Evolutionary conservation across 2,797 vertebrate genomes (phyloP).

Genomic region (Rhincodon typus): DNA sequence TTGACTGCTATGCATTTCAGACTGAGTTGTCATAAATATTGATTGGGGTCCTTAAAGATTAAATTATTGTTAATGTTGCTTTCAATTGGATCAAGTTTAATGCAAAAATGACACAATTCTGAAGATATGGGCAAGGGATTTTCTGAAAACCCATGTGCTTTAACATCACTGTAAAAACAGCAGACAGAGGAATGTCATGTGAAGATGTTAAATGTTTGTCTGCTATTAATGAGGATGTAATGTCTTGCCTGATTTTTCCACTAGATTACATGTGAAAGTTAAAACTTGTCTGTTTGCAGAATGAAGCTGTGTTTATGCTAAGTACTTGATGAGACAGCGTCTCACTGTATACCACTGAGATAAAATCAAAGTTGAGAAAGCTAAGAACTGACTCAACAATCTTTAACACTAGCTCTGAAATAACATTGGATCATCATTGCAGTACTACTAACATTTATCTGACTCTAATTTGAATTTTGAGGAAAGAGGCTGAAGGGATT

Average conservation of each 20-base stretch:
- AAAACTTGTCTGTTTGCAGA: neutral
- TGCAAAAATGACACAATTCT: neutral
- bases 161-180: neutral
- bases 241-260: neutral
- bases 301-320: conserved; percentile 3
- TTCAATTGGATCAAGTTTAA: neutral
- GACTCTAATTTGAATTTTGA: conserved; percentile 6
- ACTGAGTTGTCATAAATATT: neutral
- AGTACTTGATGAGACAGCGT: neutral
- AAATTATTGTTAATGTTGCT: neutral
- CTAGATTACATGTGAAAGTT: neutral
- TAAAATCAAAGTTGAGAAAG: conserved; percentile 24
- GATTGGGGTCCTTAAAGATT: neutral
- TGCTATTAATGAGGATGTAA: neutral
- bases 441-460: conserved; percentile 13
- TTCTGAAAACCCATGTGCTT: neutral
- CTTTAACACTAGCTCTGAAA: conserved; percentile 18
- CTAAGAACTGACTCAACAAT: conserved; percentile 6
- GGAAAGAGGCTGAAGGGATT: neutral
- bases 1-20: neutral
- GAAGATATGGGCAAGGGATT: neutral
- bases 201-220: neutral
- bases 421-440: conserved; percentile 13
- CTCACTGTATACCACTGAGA: neutral
- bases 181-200: neutral